Evolutionary conservation across 2,797 vertebrate genomes (phyloP), one percentile per base, ranked within the genome.

Genomic region (Hippoglossus hippoglossus): DNA sequence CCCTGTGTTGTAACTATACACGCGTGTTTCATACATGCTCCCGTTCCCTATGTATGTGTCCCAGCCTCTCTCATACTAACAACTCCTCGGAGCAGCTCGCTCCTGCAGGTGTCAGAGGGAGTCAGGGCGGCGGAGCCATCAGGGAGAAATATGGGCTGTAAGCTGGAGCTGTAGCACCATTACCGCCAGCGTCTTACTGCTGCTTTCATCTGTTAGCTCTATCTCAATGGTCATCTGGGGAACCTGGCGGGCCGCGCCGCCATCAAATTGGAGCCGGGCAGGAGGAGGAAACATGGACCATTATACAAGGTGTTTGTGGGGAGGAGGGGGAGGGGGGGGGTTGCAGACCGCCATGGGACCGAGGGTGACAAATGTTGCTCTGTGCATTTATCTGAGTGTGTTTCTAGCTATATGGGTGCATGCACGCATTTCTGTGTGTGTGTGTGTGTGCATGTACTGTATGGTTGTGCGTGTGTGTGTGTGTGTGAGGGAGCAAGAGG

Each of bases 191-290:
- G 89, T 93, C 95, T 93, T 92, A 93, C 93, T 83, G 93, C 94
- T 91, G 93, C 95, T 93, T 93, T 96, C 94, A 94, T 96, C 94
- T 91, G 89, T 90, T 89, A 87, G 91, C 91, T 90, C 90, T 81
- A 93, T 95, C 92, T 89, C 92, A 79, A 92, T 91, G 94, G 94
- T 95, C 94, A 95, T 94, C 95, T 92, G 79, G 89, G 89, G 90
- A 88, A 90, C 85, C 85, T 83, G 77, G 83, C 52, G 80, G 44
- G 85, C 87, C 52, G 63, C 74, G 71, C 90, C 92, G 91, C 83
- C 89, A 89, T 88, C 93, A 94, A 92, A 96, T 93, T 93, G 93
- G 93, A 94, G 85, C 76, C 61, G 75, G 71, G 71, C 90, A 91
- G 91, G 93, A 89, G 83, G 91, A 86, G 80, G 87, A 89, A 95